Base-by-base conservation (phyloP, 2,113 vertebrate genomes). In the Vidua macroura region DNA sequence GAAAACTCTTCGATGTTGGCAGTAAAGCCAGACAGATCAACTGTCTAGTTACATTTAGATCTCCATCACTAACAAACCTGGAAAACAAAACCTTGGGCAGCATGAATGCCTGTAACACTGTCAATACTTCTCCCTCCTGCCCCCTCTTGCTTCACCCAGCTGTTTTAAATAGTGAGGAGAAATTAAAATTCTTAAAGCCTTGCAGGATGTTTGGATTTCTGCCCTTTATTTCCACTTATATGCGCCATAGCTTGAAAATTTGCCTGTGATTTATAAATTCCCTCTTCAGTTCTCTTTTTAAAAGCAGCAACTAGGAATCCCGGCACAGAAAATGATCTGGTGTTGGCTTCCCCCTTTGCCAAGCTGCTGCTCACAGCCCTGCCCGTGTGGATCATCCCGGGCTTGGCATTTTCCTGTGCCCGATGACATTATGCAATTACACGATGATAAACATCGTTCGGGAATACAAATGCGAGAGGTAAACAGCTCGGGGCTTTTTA, bases 401-500 rank as follows among this genome's bases (percentile, higher is more conserved):
- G 88, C 39, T 21, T 9, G 79, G 90, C 30, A 31, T 62, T 84
- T 51, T 44, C 92, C 73, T 74, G 59, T 72, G 88, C 68, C 81
- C 48, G 56, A 83, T 70, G 76, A 90, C 93, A 94, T 93, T 80
- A 76, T 66, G 92, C 94, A 91, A 96, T 96, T 95, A 92, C 94
- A 89, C 9, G 69, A 95, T 85, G 96, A 93, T 94, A 96, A 96
- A 92, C 92, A 96, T 86, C 90, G 74, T 90, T 96, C 95, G 95
- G 97, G 95, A 97, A 97, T 97, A 97, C 97, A 97, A 97, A 97
- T 98, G 93, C 46, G 96, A 98, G 97, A 96, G 97, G 97, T 98
- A 98, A 97, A 98, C 98, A 98, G 98, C 98, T 98, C 62, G 75
- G 95, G 97, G 98, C 98, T 95, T 97, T 99, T 98, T 98, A 98